These are phyloP conservation scores for Molorchus minor DNA, from an alignment of 2,888 invertebrate genomes.

Conservation along the genomic window DNA sequence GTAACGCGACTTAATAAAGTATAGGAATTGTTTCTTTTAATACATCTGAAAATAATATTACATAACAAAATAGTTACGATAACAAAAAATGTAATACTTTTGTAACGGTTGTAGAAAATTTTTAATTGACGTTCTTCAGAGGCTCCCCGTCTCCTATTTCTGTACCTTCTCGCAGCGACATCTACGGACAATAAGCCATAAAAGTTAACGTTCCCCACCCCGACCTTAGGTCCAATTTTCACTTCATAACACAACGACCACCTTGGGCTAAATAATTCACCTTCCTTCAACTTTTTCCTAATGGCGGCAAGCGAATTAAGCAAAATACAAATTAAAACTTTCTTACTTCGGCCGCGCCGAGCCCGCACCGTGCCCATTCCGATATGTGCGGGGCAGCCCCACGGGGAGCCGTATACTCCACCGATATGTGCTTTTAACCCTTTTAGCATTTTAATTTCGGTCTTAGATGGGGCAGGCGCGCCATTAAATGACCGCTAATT, in stretches of 20 bases:
- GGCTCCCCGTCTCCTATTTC: too few relatives aligned
- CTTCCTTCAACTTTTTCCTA: conserved; percentile 20
- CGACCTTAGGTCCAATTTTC: conserved; percentile 8
- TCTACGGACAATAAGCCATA: too few relatives aligned
- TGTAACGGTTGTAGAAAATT: too few relatives aligned
- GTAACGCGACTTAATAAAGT: too few relatives aligned
- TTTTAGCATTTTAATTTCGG: conserved; percentile 28
- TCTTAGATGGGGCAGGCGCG: conserved; percentile 17
- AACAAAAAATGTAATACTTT: too few relatives aligned
- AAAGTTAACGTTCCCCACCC: conserved; percentile 13
- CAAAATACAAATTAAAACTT: conserved; percentile 22
- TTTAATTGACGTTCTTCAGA: too few relatives aligned
- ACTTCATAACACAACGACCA: conserved; percentile 9
- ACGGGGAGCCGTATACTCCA: conserved; percentile 6
- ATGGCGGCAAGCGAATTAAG: conserved; percentile 16
- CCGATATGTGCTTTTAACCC: conserved; percentile 23
- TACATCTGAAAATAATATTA: too few relatives aligned
- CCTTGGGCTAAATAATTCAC: conserved; percentile 19
- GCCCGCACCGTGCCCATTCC: not conserved
- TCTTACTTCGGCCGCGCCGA: conserved; percentile 14
- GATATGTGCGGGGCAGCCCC: conserved; percentile 9
- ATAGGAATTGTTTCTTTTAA: too few relatives aligned
- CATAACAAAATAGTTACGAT: too few relatives aligned
- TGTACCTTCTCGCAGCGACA: too few relatives aligned
- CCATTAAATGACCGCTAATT: conserved; percentile 2